Percentiles rank a stretch among this genome's conserved stretches.
Conservation (phyloP, 2,113 vertebrate species). For the Azemiops feae region DNA sequence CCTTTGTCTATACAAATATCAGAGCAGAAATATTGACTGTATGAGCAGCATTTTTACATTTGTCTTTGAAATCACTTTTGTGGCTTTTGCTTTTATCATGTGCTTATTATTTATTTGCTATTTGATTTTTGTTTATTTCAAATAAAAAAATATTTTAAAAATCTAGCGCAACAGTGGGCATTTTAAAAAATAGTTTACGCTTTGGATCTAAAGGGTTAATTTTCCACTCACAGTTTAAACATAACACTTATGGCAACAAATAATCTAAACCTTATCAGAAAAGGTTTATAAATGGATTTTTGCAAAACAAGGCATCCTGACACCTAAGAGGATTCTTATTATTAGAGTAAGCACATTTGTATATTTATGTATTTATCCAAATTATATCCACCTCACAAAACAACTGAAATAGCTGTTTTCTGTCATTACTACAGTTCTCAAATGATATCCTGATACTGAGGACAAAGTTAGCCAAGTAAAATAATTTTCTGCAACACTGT, state of each 20-base stretch:
- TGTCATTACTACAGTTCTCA: conserved; percentile 15
- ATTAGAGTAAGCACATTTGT: background rate
- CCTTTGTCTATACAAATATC: background rate
- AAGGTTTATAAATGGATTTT: background rate
- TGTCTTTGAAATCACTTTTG: background rate
- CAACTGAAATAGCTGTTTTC: background rate
- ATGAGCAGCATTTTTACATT: background rate
- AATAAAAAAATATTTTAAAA: background rate
- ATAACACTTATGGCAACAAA: background rate
- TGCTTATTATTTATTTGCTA: background rate
- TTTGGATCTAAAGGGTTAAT: conserved; percentile 1
- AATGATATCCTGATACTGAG: background rate
- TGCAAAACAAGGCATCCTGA: conserved; percentile 28
- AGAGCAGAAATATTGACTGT: background rate
- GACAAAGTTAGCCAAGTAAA: background rate
- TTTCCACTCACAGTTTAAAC: conserved; percentile 22
- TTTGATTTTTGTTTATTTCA: background rate
- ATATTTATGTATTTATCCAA: background rate
- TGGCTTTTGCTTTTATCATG: background rate
- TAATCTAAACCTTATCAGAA: background rate
- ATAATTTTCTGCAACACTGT: background rate
- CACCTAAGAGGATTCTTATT: conserved; percentile 29
- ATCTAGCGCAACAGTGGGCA: background rate
- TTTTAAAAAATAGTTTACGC: conserved; percentile 21
- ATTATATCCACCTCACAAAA: background rate